Percentiles rank a stretch among this genome's conserved stretches.
Evolutionary conservation across 2,113 vertebrate genomes (phyloP).

Genomic region (Gorsachius goisagi): DNA sequence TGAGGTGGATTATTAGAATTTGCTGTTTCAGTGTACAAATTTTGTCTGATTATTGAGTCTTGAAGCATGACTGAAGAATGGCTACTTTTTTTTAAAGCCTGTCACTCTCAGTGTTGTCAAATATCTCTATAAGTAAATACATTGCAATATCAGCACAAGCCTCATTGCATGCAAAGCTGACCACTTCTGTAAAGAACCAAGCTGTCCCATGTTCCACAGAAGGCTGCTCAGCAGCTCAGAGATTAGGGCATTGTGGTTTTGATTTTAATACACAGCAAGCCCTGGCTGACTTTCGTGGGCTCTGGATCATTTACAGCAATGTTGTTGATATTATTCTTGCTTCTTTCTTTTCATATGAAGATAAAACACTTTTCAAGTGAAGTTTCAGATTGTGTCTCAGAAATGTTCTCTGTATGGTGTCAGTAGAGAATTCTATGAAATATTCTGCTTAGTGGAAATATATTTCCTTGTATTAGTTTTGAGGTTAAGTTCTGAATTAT

Average conservation of each 20-base stretch:
- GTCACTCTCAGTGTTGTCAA: not conserved
- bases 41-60: not conserved
- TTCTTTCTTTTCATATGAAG: not conserved
- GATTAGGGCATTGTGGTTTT: not conserved
- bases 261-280: not conserved
- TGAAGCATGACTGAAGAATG: not conserved
- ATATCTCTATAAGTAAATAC: not conserved
- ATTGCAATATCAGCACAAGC: not conserved
- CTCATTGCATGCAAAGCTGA: not conserved
- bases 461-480: slow-evolving; percentile 66
- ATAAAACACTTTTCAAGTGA: not conserved
- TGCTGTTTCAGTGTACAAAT: not conserved
- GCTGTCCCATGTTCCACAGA: not conserved
- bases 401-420: not conserved
- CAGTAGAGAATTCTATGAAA: slow-evolving; percentile 67
- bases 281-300: not conserved
- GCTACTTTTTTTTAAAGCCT: not conserved
- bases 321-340: not conserved
- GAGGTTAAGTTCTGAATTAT: slow-evolving; percentile 38
- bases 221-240: not conserved
- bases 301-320: not conserved
- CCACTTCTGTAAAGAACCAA: not conserved
- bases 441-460: slow-evolving; percentile 52
- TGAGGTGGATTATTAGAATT: not conserved
- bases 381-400: not conserved